Base-by-base conservation (phyloP, 2,888 invertebrate species). In the Cristatella mucedo region DNA sequence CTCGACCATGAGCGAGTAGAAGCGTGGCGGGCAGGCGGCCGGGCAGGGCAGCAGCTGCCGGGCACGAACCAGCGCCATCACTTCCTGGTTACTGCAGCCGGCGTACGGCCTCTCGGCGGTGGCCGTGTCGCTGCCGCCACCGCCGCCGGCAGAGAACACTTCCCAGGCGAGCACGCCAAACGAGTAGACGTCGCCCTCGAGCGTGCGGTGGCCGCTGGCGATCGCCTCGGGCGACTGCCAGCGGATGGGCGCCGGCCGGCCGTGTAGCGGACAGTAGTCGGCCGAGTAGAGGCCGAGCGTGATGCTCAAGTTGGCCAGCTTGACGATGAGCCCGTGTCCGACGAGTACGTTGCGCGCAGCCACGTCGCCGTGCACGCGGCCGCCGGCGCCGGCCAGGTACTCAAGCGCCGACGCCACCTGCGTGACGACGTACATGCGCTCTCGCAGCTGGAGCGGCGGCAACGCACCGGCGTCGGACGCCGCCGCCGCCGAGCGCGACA, bases 191-290 rank as follows among this genome's bases (percentile, higher is more conserved):
- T 97, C 95, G 50, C 86, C 86, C 66, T 93, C 91, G 0, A 89
- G 87, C 2, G 87, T 87, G 61, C 91, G 95, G 70, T 91, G 89
- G 9, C 91, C 93, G 66, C 91, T 93, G 32, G 95, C 71, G 57
- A 97, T 87, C 1, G 91, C 86, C 67, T 97, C 95, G 1, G 91
- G 86, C n/a, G 95, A 89, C 93, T 97, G 93, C 97, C 97, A 97
- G 48, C 97, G 74, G 0, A 89, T 80, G 4, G 93, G 91, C 39
- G 93, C 69, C 40, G 89, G 70, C 67, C 91, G 89, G 33, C n/a
- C n/a, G n/a, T 91, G 89, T 22, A 93, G 87, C 68, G 87, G 72
- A 65, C 85, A 86, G 64, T 87, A 87, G 63, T 86, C 85, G 53
- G 82, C 81, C 0, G 84, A 83, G 68, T 86, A 86, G 64, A 91